phyloP scores from a whole-genome alignment of 2,888 invertebrate species.

The Luffia ferchaultella region DNA sequence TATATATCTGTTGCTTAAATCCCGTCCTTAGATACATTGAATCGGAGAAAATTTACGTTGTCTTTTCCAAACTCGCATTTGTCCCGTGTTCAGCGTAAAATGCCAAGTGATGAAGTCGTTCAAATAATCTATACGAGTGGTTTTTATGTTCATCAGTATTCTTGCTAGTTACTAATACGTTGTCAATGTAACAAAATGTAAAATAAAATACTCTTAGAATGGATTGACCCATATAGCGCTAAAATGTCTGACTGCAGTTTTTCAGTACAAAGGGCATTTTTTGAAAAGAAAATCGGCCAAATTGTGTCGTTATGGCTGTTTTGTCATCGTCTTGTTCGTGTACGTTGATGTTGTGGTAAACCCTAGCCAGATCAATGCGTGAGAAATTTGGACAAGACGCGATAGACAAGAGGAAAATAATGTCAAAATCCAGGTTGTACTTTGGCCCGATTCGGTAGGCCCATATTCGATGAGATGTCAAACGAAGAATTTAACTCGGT shows the following conservation, averaged over 20 bases:
- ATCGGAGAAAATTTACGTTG: constrained; percentile 7
- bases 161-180: constrained; percentile 2
- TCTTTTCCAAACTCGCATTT: background rate
- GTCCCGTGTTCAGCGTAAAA: constrained; percentile 19
- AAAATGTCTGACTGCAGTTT: constrained; percentile 31
- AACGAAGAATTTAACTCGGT: no score
- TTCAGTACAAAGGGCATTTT: constrained; percentile 26
- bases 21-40: constrained; percentile 4
- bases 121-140: constrained; percentile 11
- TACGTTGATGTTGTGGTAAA: constrained; percentile 31
- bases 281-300: constrained; percentile 28
- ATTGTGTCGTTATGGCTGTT: constrained; percentile 30
- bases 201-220: constrained; percentile 10
- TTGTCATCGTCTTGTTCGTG: constrained; percentile 23
- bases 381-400: no score
- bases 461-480: no score
- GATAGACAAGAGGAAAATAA: no score
- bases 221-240: constrained; percentile 26
- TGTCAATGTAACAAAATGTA: constrained; percentile 4
- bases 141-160: background rate
- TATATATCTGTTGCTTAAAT: no score
- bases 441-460: no score
- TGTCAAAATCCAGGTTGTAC: no score
- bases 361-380: constrained; percentile 21
- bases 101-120: constrained; percentile 16